Base-by-base conservation (phyloP, 2,797 vertebrate genomes). In the Sebastes alutus region DNA sequence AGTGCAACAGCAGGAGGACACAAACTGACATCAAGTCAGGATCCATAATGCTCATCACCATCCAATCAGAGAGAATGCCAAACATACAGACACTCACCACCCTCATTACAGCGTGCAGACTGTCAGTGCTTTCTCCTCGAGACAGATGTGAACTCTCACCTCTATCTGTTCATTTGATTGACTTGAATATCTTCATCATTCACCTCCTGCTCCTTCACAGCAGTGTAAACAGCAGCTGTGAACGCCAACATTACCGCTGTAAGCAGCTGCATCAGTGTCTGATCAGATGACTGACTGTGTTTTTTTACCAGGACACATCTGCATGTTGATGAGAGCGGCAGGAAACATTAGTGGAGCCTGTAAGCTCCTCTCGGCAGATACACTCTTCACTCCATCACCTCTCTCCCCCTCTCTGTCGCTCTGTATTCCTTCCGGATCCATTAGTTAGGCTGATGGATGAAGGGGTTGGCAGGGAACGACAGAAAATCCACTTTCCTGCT, bases 391-490 rank as follows among this genome's bases (percentile, higher is more conserved):
- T 65, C 42, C 62, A 42, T 80, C 75, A 67, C 65, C 56, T 71
- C 54, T 5, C 73, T 12, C 42, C 22, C 10, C 71, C 35, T 56
- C 69, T 29, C 69, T 35, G 63, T 49, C 25, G 72, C 72, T 38
- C 59, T 60, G 52, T 32, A 29, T 72, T 85, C 81, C 75, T 86
- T 87, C 82, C 33, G 18, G 86, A 52, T 89, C 81, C 84, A 93
- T 92, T 90, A 92, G 85, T 87, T 54, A 71, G 72, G 58, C 84
- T 91, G 92, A 92, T 87, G 77, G 87, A 92, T 91, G 87, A 87
- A 59, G 25, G 29, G 56, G 83, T 55, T 61, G 78, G 49, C 63
- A 52, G 70, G 20, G n/a, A 78, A 74, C 20, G 58, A 88, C 86
- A 89, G 83, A 77, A 80, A 85, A 85, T 76, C 85, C 75, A 86